Conservation (phyloP, 2,797 vertebrate species). For the Rhinatrema bivittatum region DNA sequence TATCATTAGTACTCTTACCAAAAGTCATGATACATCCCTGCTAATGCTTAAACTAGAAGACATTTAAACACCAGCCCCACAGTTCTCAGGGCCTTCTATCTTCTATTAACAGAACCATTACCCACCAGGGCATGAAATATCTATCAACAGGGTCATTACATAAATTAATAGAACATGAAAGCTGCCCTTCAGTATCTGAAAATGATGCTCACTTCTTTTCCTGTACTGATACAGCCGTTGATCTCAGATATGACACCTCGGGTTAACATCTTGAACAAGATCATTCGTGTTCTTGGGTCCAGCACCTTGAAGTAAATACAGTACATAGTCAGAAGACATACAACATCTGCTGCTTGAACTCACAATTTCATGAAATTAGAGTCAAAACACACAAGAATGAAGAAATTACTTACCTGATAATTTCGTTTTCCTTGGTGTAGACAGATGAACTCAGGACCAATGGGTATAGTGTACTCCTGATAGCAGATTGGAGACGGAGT, state of each 20-base stretch:
- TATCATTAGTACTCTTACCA: no score
- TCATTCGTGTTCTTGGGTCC: conserved; percentile 91
- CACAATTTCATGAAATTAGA: neutral
- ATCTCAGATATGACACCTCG: conserved; percentile 83
- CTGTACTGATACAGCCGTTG: conserved; percentile 93
- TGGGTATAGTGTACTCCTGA: no score
- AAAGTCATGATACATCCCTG: no score
- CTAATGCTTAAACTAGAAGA: no score
- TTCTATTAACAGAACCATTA: neutral
- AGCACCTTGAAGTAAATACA: conserved; percentile 64
- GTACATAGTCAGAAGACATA: neutral
- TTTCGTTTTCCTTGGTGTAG: no score
- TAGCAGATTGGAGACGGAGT: no score
- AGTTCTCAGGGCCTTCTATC: no score
- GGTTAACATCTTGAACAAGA: conserved; percentile 92
- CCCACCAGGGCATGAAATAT: neutral
- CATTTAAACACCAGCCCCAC: no score
- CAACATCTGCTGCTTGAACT: fast-evolving
- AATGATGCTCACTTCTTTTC: conserved; percentile 76
- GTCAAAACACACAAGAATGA: no score
- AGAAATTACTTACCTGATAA: no score
- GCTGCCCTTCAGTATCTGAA: neutral
- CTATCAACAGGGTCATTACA: conserved; percentile 10
- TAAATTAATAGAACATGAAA: neutral
- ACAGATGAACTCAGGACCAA: no score